phyloP scores from a whole-genome alignment of 2,888 invertebrate species.

The Scaptomyza caliginosa region DNA sequence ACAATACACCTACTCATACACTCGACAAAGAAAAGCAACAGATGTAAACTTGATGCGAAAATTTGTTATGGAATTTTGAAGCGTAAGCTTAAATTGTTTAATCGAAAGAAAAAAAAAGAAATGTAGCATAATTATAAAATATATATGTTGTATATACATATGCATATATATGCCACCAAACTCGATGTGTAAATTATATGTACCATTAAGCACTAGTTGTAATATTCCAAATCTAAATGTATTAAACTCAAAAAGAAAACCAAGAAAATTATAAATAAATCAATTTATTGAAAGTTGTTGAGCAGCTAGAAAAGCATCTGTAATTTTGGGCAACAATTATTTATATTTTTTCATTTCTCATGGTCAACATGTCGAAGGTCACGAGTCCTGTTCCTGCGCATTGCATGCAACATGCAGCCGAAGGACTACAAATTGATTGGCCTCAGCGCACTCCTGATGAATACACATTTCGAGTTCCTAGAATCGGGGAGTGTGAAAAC shows the following conservation, averaged over 20 bases:
- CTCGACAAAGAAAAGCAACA: conserved; percentile 10
- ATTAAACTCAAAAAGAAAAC: conserved; percentile 61
- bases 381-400: not conserved
- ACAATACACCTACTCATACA: conserved; percentile 21
- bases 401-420: not conserved
- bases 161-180: conserved; percentile 63
- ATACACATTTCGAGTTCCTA: not conserved
- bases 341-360: not conserved
- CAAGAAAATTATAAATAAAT: conserved; percentile 31
- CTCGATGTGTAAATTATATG: conserved; percentile 58
- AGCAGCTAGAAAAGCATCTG: conserved; percentile 42
- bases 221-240: conserved; percentile 58
- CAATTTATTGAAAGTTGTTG: conserved; percentile 62
- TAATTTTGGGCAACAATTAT: conserved; percentile 13
- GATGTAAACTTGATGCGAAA: conserved; percentile 21
- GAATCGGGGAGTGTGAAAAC: not conserved
- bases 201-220: conserved; percentile 60
- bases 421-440: not conserved
- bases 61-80: conserved; percentile 26
- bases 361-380: not conserved
- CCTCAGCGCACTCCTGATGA: not conserved
- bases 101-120: conserved; percentile 47
- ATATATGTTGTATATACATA: conserved; percentile 38
- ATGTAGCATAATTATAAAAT: conserved; percentile 49
- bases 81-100: conserved; percentile 53